A percentile compares a stretch with the other conserved stretches of the same genome.
Evolutionary conservation across 1,140 invertebrate species (phyloP).

Genomic region (Dendroctonus ponderosae): DNA sequence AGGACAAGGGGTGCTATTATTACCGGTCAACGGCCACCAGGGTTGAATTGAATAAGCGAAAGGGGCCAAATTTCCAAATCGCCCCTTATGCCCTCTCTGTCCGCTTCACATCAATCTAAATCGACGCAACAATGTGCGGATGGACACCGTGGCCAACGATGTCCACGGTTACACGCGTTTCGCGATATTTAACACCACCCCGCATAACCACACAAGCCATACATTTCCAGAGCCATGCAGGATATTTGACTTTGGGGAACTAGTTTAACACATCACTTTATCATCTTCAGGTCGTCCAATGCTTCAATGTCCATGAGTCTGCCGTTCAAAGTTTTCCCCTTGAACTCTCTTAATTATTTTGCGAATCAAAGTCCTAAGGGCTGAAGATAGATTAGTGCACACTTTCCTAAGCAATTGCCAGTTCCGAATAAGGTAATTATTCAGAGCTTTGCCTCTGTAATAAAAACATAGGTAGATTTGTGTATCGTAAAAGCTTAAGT

Average conservation of each 20-base stretch:
- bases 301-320: too few relatives aligned
- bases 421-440: too few relatives aligned
- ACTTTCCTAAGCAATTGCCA: too few relatives aligned
- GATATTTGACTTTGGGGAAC: slow-evolving; percentile 1
- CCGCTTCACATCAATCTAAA: slow-evolving; percentile 41
- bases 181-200: slow-evolving; percentile 5
- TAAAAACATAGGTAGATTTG: too few relatives aligned
- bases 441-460: too few relatives aligned
- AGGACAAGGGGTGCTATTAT: slow-evolving; percentile 36
- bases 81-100: slow-evolving; percentile 18
- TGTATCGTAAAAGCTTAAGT: not conserved
- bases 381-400: not conserved
- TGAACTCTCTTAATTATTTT: too few relatives aligned
- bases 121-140: slow-evolving; percentile 40
- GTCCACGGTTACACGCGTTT: slow-evolving; percentile 19
- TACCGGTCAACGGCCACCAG: slow-evolving; percentile 37
- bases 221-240: not conserved
- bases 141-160: slow-evolving; percentile 24
- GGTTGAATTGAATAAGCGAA: slow-evolving; percentile 31
- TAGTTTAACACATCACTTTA: not conserved
- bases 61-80: slow-evolving; percentile 29
- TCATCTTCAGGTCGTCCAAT: not conserved
- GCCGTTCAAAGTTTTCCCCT: too few relatives aligned
- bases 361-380: not conserved
- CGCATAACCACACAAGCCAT: not conserved